Conservation (phyloP, 2,113 vertebrate genomes). For the Anguilla rostrata region DNA sequence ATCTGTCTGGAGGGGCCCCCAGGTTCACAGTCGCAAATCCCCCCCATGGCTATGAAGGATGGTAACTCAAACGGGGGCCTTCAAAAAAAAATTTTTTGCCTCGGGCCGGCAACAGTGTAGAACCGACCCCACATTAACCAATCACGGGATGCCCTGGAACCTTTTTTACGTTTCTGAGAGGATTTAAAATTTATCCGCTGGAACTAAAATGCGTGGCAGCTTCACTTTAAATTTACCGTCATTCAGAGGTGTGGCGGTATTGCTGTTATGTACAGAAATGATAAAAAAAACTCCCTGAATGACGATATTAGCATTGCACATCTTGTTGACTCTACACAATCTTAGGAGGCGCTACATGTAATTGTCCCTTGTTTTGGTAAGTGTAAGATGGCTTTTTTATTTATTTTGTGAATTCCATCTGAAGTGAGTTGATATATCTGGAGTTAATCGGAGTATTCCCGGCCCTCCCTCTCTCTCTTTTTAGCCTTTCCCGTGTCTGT, state of each 20-base stretch:
- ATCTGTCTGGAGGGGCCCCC: no score
- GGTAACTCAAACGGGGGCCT: no score
- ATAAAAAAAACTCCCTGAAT: no score
- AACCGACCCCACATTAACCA: no score
- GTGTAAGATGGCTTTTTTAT: conserved; percentile 33
- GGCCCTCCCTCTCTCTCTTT: conserved; percentile 43
- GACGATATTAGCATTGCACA: no score
- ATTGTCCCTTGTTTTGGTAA: neutral
- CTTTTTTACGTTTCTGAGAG: neutral
- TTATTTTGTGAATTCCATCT: conserved; percentile 33
- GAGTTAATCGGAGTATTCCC: conserved; percentile 60
- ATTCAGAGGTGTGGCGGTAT: neutral
- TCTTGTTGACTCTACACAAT: neutral
- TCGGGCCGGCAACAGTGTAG: no score
- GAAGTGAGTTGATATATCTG: conserved; percentile 54
- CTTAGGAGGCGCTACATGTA: neutral
- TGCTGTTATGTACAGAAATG: no score
- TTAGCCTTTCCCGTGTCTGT: conserved; percentile 36
- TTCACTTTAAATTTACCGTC: neutral
- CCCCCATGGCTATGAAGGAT: no score
- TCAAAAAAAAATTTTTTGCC: no score
- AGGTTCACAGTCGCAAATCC: no score
- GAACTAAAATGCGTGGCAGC: neutral
- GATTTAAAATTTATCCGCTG: neutral
- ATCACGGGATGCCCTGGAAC: neutral